Evolutionary conservation across 2,113 vertebrate species (phyloP), one percentile per base, ranked within the genome.

Genomic region (Chaenocephalus aceratus): DNA sequence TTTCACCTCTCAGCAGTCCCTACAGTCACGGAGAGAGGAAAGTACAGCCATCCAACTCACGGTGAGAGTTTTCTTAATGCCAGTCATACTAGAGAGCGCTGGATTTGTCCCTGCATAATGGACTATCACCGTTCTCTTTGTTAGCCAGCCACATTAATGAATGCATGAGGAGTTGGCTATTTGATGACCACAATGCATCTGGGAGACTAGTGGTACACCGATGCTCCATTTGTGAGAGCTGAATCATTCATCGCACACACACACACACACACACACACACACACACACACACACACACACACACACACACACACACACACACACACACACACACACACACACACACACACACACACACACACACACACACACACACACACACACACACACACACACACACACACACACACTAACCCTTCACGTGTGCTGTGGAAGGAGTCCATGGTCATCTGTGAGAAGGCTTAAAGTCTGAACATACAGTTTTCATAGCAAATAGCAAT

Each of bases 191-290:
- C 87, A 88, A 88, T 85, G 88, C 88, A 90, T 75, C 6, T 76
- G 86, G 91, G 88, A 84, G 51, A 74, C 62, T 83, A 18, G 75
- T 44, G 85, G 86, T 88, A 92, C 89, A 91, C 59, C 82, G 45
- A 80, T 83, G 83, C 81, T 92, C 89, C 89, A 94, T 94, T 94
- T 93, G 88, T 82, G 79, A 62, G 82, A 80, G 78, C 72, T 93
- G 75, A 92, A 91, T 92, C 86, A 92, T 93, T 91, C 75, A 90
- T 90, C 72, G 6, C 63, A 26, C 21, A 14, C 41, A 71, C 78
- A 57, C 66, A 65, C 34, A 12, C 52, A 60, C 53, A 46, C 62
- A 58, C 45, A 1, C 21, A 21, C 21, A 1, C 21, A 21, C 21
- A n/a, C n/a, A n/a, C n/a, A n/a, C n/a, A n/a, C n/a, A n/a, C n/a